Evolutionary conservation across 2,797 vertebrate genomes (phyloP).

Genomic region (Characodon lateralis): DNA sequence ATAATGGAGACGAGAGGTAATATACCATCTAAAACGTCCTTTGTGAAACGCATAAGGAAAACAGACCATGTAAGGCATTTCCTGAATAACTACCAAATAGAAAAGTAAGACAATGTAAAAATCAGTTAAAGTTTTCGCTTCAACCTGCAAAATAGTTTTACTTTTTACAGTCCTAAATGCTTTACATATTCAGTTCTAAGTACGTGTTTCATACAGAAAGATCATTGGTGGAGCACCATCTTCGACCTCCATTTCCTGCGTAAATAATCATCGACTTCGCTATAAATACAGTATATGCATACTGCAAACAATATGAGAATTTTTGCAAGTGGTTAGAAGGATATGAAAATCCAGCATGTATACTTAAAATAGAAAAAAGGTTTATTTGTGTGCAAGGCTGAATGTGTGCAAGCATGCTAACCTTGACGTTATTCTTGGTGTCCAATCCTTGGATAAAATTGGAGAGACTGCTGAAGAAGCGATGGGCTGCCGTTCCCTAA

Average conservation of each 20-base stretch:
- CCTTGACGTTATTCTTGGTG: conserved; percentile 95
- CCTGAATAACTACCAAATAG: too few species aligned
- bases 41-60: too few species aligned
- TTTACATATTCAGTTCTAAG: not conserved
- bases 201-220: too few species aligned
- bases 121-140: too few species aligned
- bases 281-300: not conserved
- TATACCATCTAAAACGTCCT: too few species aligned
- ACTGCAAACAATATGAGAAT: not conserved
- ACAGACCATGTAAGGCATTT: too few species aligned
- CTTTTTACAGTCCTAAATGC: not conserved
- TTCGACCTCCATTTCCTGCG: not conserved
- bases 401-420: conserved; percentile 55
- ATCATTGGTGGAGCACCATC: not conserved
- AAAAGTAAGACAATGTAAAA: not conserved
- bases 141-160: too few species aligned
- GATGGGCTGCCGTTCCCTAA: conserved; percentile 89
- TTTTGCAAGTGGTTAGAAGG: too few species aligned
- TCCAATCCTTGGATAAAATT: conserved; percentile 91
- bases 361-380: too few species aligned
- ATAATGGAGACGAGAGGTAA: too few species aligned
- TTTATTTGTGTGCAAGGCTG: not conserved
- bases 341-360: too few species aligned
- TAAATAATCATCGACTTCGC: not conserved
- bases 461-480: conserved; percentile 91